These are phyloP conservation scores for Acipenser oxyrinchus DNA, from an alignment of 2,797 vertebrate genomes.

Conservation along the genomic window DNA sequence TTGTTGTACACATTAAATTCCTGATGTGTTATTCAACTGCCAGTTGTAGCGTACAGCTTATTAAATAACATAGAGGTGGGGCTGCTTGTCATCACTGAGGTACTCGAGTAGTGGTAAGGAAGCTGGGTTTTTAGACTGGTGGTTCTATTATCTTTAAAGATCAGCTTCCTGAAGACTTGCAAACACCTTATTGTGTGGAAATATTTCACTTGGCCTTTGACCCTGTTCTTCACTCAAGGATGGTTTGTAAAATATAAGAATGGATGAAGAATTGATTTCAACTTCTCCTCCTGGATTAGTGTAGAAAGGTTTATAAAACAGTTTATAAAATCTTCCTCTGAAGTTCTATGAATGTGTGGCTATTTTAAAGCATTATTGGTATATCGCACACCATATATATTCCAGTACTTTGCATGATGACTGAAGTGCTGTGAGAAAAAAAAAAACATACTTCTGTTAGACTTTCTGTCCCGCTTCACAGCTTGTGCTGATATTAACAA, in stretches of 20 bases:
- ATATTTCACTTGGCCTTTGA: conserved; percentile 69
- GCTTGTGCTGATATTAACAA: conserved; percentile 39
- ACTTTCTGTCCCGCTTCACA: conserved; percentile 21
- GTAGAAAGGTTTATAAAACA: no score
- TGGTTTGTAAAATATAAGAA: not conserved
- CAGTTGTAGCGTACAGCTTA: no score
- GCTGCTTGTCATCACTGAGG: no score
- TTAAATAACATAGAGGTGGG: no score
- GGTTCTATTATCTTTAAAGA: conserved; percentile 58
- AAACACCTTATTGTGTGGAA: conserved; percentile 55
- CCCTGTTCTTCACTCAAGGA: conserved; percentile 20
- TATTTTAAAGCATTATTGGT: no score
- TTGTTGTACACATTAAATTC: no score
- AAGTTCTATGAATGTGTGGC: no score
- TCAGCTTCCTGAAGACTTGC: conserved; percentile 62
- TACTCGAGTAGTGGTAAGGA: conserved; percentile 1
- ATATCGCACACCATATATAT: no score
- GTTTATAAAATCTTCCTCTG: no score
- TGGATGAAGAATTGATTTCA: not conserved
- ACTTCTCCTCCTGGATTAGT: no score
- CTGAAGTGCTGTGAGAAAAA: not conserved
- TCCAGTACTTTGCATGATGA: no score
- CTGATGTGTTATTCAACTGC: no score
- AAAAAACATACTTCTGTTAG: not conserved
- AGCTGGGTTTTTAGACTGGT: conserved; percentile 55